These are phyloP conservation scores for Drosophila azteca DNA, from an alignment of 1,140 invertebrate species.

Conservation along the genomic window DNA sequence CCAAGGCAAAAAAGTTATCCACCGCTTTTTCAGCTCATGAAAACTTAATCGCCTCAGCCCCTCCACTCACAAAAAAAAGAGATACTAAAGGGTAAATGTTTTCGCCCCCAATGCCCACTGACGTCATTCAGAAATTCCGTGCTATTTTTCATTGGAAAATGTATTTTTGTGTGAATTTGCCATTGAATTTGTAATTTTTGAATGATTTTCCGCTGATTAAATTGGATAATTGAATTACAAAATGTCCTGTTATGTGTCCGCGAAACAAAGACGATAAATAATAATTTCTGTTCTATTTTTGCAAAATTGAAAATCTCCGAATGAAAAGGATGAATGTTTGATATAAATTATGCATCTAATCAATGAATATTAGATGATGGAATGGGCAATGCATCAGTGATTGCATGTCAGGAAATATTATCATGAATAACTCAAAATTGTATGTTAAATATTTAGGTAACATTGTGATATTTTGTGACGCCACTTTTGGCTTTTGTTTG, in stretches of 20 bases:
- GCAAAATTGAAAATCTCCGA: too few relatives aligned
- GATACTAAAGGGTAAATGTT: conserved; percentile 6
- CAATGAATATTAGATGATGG: too few relatives aligned
- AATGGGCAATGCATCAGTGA: too few relatives aligned
- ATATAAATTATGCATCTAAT: too few relatives aligned
- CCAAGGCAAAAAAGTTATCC: conserved; percentile 7
- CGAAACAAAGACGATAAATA: background rate
- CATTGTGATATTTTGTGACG: too few relatives aligned
- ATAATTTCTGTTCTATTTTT: too few relatives aligned
- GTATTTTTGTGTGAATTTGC: too few relatives aligned
- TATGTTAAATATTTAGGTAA: too few relatives aligned
- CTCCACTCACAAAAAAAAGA: conserved; percentile 1
- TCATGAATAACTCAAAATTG: too few relatives aligned
- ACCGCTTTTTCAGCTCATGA: conserved; percentile 17
- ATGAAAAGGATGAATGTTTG: too few relatives aligned
- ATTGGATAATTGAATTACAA: background rate
- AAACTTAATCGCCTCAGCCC: conserved; percentile 30
- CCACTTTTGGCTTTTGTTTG: too few relatives aligned
- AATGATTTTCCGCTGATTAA: conserved; percentile 2
- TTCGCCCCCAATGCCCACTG: conserved; percentile 6
- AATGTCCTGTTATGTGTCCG: background rate
- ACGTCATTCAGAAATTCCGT: conserved; percentile 9
- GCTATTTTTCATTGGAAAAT: background rate
- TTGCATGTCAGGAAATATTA: too few relatives aligned
- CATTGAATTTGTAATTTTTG: conserved; percentile 10